phyloP scores from a whole-genome alignment of 2,113 vertebrate species.

The Barnardius zonarius region DNA sequence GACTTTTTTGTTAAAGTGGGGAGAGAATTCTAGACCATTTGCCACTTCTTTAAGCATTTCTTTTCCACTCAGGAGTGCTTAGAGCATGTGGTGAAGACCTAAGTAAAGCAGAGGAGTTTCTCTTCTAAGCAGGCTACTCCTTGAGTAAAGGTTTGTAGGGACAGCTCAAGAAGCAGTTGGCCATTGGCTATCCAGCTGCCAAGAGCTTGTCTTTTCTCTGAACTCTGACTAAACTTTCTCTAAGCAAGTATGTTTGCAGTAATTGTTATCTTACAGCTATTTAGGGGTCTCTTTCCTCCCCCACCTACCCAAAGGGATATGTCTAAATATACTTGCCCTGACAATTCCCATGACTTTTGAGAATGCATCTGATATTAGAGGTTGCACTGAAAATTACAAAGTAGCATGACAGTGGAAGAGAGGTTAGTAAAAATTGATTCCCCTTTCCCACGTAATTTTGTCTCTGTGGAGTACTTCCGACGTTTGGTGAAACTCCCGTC shows the following conservation, averaged over 20 bases:
- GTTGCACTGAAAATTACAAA: conserved; percentile 43
- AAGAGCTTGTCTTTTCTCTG: conserved; percentile 1
- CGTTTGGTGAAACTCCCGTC: background rate
- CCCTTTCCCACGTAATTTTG: conserved; percentile 30
- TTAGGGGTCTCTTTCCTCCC: conserved; percentile 45
- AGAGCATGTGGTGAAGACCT: background rate
- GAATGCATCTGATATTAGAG: background rate
- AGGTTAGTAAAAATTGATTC: background rate
- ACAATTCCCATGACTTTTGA: conserved; percentile 45
- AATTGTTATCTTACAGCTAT: conserved; percentile 53
- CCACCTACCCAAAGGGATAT: conserved; percentile 48
- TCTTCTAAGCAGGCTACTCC: background rate
- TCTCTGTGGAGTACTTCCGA: conserved; percentile 15
- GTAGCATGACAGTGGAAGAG: background rate
- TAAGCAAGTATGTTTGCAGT: conserved; percentile 28
- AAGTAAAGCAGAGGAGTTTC: background rate
- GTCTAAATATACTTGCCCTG: conserved; percentile 61
- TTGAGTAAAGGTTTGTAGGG: background rate
- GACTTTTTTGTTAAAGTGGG: background rate
- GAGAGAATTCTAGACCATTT: background rate
- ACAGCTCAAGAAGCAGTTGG: conserved; percentile 16
- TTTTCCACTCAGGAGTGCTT: background rate
- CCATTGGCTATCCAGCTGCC: conserved; percentile 6
- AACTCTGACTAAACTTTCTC: conserved; percentile 45
- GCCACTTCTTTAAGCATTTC: background rate